Evolutionary conservation across 2,797 vertebrate genomes (phyloP).

Genomic region (Micropoecilia bifurca): DNA sequence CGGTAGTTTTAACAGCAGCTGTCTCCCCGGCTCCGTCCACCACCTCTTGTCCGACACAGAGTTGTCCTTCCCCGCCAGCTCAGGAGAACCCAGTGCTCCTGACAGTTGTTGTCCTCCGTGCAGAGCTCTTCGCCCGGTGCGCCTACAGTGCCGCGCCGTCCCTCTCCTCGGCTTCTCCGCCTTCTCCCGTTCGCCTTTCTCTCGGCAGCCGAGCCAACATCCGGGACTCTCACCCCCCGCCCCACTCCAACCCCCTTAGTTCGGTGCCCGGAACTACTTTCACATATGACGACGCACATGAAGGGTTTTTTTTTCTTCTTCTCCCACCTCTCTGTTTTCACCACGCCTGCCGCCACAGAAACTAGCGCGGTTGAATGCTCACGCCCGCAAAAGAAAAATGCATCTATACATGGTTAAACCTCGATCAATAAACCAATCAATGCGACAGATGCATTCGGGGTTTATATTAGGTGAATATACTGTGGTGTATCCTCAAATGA

Average conservation of each 20-base stretch:
- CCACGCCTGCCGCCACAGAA: slow-evolving; percentile 73
- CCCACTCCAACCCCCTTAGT: slow-evolving; percentile 11
- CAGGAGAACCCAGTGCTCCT: slow-evolving; percentile 66
- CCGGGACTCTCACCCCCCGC: slow-evolving; percentile 76
- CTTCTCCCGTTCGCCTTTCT: slow-evolving; percentile 85
- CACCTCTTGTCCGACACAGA: slow-evolving; percentile 64
- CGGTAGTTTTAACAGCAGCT: slow-evolving; percentile 77
- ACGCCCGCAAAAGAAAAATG: slow-evolving; percentile 36
- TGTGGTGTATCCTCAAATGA: background rate
- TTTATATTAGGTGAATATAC: background rate
- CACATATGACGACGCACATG: slow-evolving; percentile 58
- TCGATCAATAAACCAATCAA: slow-evolving; percentile 6
- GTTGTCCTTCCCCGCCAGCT: slow-evolving; percentile 41
- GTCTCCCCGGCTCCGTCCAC: slow-evolving; percentile 68
- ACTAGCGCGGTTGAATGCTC: slow-evolving; percentile 67
- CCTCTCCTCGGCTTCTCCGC: slow-evolving; percentile 79
- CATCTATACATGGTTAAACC: background rate
- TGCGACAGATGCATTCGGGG: background rate
- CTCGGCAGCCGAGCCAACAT: slow-evolving; percentile 83
- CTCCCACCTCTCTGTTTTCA: slow-evolving; percentile 14
- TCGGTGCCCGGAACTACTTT: slow-evolving; percentile 85
- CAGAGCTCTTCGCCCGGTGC: slow-evolving; percentile 76
- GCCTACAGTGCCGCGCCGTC: slow-evolving; percentile 79
- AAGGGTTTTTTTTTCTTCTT: slow-evolving; percentile 16
- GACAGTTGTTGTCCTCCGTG: slow-evolving; percentile 67